Base-by-base conservation (phyloP, 2,888 invertebrate species). In the Mactromeris polynyma region DNA sequence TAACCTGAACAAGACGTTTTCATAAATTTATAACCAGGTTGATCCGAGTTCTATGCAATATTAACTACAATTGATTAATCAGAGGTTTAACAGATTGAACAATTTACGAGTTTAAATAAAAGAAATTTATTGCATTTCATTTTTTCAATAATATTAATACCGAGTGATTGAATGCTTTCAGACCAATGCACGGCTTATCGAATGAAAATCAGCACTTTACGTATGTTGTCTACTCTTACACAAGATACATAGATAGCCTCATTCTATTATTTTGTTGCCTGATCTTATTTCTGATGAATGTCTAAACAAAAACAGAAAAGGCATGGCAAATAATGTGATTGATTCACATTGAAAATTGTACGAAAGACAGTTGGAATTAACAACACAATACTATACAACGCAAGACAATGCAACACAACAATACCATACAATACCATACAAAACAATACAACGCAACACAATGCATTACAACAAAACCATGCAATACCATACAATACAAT, bases 31-130 rank as follows among this genome's bases (percentile, higher is more conserved):
- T 64, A 26, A 26, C 58, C 0, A 26, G 58, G n/a, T 26, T 26
- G n/a, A 64, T 64, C 21, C 3, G 11, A 64, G 58, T 21, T 7
- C 7, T 64, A 64, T 64, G 26, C 26, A 64, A 64, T 64, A 64
- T 64, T 26, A 64, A 64, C 58, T 26, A 64, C 26, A 6, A 26
- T 26, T 26, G 58, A 64, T 64, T 64, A 64, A 64, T 26, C 58
- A 9, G 6, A n/a, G 11, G 58, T 64, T 64, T 64, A 26, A 2
- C 2, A 21, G n/a, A 26, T n/a, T 11, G 26, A 9, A n/a, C 3
- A n/a, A 64, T 9, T n/a, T n/a, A 64, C n/a, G 58, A 64, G 46
- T 46, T 64, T 64, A 64, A 64, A 64, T 64, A 64, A 26, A 64
- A 64, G 26, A 26, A n/a, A 64, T 64, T 64, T 64, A 64, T 64